Conservation (phyloP, 2,888 invertebrate genomes). For the Temnothorax rugatulus region DNA sequence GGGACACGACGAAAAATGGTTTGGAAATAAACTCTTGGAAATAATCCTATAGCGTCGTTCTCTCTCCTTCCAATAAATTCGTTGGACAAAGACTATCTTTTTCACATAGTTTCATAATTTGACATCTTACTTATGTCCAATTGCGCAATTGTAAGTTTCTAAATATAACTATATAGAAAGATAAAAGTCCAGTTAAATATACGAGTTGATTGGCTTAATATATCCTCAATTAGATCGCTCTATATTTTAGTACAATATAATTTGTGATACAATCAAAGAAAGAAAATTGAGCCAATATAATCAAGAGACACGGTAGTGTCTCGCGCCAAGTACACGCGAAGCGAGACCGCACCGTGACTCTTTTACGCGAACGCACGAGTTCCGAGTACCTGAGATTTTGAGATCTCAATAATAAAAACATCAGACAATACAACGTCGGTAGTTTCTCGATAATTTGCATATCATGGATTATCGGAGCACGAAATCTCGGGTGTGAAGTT, state of each 20-base stretch:
- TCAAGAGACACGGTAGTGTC: too few relatives aligned
- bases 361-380: too few relatives aligned
- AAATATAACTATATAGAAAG: not conserved
- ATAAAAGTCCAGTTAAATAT: not conserved
- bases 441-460: not conserved
- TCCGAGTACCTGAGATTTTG: too few relatives aligned
- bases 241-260: not conserved
- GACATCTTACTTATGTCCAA: not conserved
- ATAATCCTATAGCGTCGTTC: not conserved
- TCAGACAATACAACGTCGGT: not conserved
- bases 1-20: conserved; percentile 23
- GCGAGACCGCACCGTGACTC: too few relatives aligned
- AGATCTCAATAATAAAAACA: not conserved
- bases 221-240: not conserved
- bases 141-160: not conserved
- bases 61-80: not conserved
- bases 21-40: conserved; percentile 12
- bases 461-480: not conserved
- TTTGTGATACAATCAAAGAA: not conserved
- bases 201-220: not conserved
- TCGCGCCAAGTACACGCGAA: too few relatives aligned
- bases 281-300: not conserved
- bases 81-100: not conserved
- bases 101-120: conserved; percentile 5
- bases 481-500: conserved; percentile 20